phyloP scores from a whole-genome alignment of 2,797 vertebrate genomes.

The Heterohyrax brucei region DNA sequence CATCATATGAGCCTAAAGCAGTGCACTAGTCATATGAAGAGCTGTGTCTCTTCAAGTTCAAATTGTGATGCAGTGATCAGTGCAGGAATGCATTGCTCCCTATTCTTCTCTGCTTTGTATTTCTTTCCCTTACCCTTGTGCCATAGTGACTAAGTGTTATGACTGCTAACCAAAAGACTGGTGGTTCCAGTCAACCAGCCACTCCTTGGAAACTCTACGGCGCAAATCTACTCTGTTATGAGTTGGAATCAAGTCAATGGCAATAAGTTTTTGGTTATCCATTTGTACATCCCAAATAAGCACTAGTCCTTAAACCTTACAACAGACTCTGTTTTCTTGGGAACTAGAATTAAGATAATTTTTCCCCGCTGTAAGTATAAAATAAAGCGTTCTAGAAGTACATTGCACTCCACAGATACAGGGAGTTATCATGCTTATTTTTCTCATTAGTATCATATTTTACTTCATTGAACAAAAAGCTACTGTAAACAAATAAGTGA shows the following conservation, averaged over 20 bases:
- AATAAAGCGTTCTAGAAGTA: background rate
- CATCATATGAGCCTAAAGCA: background rate
- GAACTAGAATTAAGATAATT: background rate
- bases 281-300: background rate
- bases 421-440: background rate
- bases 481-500: background rate
- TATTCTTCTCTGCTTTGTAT: background rate
- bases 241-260: too few species aligned
- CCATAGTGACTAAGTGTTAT: too few species aligned
- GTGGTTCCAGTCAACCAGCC: too few species aligned
- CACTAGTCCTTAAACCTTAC: background rate
- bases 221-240: too few species aligned
- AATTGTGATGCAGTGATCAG: background rate
- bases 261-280: too few species aligned
- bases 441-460: background rate
- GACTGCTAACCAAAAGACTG: too few species aligned
- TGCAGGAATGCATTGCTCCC: background rate
- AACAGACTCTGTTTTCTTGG: background rate
- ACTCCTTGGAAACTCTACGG: too few species aligned
- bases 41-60: background rate
- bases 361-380: background rate
- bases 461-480: background rate
- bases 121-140: background rate
- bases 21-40: background rate
- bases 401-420: background rate